Evolutionary conservation across 2,113 vertebrate genomes (phyloP).

Genomic region (Chroicocephalus ridibundus): DNA sequence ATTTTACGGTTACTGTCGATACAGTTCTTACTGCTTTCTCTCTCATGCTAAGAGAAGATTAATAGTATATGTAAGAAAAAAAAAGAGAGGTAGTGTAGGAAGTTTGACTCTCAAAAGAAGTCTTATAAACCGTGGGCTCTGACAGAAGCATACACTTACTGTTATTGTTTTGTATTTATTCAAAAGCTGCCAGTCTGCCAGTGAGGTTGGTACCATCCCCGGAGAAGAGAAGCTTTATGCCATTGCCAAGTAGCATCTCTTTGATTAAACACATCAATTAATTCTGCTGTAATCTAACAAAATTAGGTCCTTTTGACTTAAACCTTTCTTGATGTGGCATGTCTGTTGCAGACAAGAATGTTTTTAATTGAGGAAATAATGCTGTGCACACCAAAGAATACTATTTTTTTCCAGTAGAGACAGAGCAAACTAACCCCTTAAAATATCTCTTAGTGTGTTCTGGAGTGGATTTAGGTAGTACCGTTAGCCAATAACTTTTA

Average conservation of each 20-base stretch:
- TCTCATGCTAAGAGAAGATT: neutral
- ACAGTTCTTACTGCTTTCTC: neutral
- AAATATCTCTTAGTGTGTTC: neutral
- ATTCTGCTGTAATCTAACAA: constrained; percentile 55
- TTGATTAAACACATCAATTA: constrained; percentile 68
- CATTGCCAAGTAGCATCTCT: constrained; percentile 56
- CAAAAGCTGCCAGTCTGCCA: constrained; percentile 23
- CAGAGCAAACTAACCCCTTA: neutral
- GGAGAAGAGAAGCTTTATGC: constrained; percentile 47
- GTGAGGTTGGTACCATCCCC: constrained; percentile 31
- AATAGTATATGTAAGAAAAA: neutral
- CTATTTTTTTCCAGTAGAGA: neutral
- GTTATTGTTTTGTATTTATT: constrained; percentile 28
- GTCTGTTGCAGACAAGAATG: constrained; percentile 12
- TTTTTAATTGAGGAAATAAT: constrained; percentile 9
- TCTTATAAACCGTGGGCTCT: neutral
- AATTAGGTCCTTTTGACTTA: constrained; percentile 46
- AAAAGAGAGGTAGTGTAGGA: neutral
- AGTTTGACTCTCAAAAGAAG: neutral
- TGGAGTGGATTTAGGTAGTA: neutral
- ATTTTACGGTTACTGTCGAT: neutral
- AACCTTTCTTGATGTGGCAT: constrained; percentile 51
- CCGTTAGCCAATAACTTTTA: neutral
- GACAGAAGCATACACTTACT: neutral
- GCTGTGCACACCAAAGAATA: neutral